Evolutionary conservation across 2,113 vertebrate species (phyloP), one percentile per base, ranked within the genome.

Genomic region (Lasiurus cinereus): DNA sequence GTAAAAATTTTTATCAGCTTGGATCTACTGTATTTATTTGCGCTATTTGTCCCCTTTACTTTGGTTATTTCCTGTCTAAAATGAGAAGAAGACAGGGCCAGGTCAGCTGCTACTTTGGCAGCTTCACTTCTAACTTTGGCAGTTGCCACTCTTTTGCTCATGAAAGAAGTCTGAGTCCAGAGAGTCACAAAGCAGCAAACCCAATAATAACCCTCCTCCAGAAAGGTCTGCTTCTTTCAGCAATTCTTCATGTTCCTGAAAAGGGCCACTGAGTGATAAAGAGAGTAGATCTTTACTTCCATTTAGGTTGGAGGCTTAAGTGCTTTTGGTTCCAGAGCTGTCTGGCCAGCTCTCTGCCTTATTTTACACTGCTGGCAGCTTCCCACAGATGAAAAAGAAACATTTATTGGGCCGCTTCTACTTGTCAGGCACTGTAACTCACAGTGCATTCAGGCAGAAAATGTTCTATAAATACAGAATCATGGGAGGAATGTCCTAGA

Each of bases 401-500:
- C 64, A 92, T 69, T 85, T 83, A 31, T 31, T 24, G 64, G 33
- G 64, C 50, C 73, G 69, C 91, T 91, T 88, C 92, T 93, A 29
- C 24, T 84, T 94, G 88, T 85, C 94, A 94, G 72, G 73, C 62
- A 66, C 80, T 87, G 52, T 93, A 82, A 94, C 85, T 94, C 96
- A 93, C 11, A 83, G 76, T 56, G n/a, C 92, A 88, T 80, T 82
- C 69, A 77, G 83, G 86, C 48, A 84, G 84, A 90, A 94, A 92
- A 93, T 74, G 88, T 96, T 93, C 90, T 73, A 74, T 84, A 96
- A 94, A 90, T 95, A 94, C 5, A 90, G 54, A 96, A 29, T 70
- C 82, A 88, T 93, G 90, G 14, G 70, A 94, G 78, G 88, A 95
- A 84, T 74, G 94, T 94, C 82, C 80, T 46, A 29, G 92, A 96